A percentile compares a stretch with the other conserved stretches of the same genome.
Conservation (phyloP, 2,888 invertebrate species). For the Torymus aiolomorphi region DNA sequence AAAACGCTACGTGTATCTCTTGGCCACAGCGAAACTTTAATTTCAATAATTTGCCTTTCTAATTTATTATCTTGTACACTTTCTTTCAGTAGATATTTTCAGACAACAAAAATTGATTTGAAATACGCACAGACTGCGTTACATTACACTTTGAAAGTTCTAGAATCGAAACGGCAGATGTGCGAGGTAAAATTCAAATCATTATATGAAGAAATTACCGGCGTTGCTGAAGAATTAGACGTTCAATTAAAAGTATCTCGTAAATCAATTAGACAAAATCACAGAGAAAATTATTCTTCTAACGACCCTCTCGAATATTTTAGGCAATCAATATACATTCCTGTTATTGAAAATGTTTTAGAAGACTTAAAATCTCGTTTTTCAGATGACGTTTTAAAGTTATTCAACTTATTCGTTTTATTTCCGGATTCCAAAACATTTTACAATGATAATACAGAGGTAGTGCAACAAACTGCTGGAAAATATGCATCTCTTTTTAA, state of each 20-base stretch:
- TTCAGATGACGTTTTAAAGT: background rate
- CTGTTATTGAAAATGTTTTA: background rate
- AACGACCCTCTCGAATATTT: too few relatives aligned
- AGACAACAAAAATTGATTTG: too few relatives aligned
- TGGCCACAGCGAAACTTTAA: too few relatives aligned
- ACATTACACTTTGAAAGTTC: too few relatives aligned
- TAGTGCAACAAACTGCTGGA: background rate
- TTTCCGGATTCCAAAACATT: background rate
- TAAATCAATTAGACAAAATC: background rate
- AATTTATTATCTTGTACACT: too few relatives aligned
- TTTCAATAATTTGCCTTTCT: too few relatives aligned
- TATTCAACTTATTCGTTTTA: background rate
- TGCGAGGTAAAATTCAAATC: too few relatives aligned
- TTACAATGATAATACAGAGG: background rate
- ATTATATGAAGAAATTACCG: background rate
- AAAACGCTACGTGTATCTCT: too few relatives aligned
- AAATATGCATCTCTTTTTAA: background rate
- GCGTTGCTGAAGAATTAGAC: background rate
- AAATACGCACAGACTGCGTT: too few relatives aligned
- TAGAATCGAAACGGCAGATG: too few relatives aligned
- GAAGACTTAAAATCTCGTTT: constrained; percentile 5
- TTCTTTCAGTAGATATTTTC: too few relatives aligned
- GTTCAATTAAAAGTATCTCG: too few relatives aligned
- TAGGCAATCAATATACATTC: constrained; percentile 6
- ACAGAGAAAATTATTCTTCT: constrained; percentile 1